A percentile compares a stretch with the other conserved stretches of the same genome.
Conservation (phyloP, 2,888 invertebrate genomes). For the Orthonychiurus folsomi region DNA sequence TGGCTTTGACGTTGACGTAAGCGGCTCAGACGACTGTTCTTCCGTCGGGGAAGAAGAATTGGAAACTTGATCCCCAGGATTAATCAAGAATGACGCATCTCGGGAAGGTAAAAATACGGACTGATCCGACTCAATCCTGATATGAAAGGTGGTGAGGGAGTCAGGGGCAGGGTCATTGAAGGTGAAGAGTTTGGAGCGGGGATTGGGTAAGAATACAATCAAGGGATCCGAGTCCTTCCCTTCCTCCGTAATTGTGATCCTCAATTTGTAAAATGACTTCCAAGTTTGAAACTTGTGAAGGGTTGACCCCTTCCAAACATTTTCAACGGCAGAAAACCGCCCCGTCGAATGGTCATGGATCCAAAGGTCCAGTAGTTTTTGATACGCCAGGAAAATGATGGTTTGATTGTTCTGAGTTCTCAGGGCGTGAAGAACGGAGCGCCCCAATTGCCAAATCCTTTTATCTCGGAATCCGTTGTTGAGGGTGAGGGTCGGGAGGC, state of each 20-base stretch:
- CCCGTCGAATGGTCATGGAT: conserved; percentile 25
- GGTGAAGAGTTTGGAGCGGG: conserved; percentile 25
- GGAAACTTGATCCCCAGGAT: conserved; percentile 1
- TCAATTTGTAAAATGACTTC: conserved; percentile 33
- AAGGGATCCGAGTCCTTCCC: neutral
- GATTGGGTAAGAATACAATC: conserved; percentile 35
- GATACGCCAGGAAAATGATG: conserved; percentile 35
- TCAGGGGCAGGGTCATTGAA: conserved; percentile 20
- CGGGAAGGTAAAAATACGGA: conserved; percentile 34
- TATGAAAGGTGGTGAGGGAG: conserved; percentile 19
- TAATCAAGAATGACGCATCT: conserved; percentile 19
- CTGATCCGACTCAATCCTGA: conserved; percentile 31
- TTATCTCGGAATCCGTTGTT: conserved; percentile 34
- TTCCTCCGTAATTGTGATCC: conserved; percentile 20
- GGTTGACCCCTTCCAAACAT: conserved; percentile 37
- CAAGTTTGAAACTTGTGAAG: conserved; percentile 31
- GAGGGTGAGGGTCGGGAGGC: conserved; percentile 20
- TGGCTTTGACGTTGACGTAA: neutral
- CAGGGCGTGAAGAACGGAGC: conserved; percentile 29
- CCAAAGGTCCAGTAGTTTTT: conserved; percentile 36
- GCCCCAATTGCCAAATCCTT: conserved; percentile 32
- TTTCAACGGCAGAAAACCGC: conserved; percentile 27
- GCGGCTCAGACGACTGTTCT: too few relatives aligned
- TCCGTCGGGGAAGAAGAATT: neutral
- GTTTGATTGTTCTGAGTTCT: conserved; percentile 20